phyloP scores from a whole-genome alignment of 2,113 vertebrate species.

The Fukomys damarensis region DNA sequence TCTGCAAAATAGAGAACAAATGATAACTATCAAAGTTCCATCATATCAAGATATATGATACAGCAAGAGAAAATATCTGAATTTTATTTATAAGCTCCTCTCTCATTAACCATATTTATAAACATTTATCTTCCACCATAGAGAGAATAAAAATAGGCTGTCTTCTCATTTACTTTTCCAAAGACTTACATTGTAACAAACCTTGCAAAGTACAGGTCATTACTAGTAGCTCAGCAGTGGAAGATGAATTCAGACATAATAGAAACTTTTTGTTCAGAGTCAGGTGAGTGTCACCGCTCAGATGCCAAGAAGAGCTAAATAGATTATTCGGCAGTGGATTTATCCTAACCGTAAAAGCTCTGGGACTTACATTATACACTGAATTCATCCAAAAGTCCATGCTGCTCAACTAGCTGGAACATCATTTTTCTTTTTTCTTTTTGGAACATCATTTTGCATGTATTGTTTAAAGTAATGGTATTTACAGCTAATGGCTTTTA shows the following conservation, averaged over 20 bases:
- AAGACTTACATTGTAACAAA: slow-evolving; percentile 13
- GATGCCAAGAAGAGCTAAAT: background rate
- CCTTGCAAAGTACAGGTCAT: background rate
- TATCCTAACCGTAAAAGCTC: background rate
- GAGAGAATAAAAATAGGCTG: background rate
- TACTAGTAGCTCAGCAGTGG: background rate
- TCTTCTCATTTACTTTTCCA: background rate
- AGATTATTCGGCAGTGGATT: background rate
- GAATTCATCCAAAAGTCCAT: background rate
- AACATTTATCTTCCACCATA: background rate
- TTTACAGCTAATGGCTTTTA: background rate
- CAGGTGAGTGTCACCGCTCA: background rate
- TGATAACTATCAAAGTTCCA: background rate
- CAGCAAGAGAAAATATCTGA: background rate
- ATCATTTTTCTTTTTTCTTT: no score
- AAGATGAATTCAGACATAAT: background rate
- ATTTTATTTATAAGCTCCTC: background rate
- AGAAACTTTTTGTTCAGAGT: background rate
- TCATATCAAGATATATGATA: background rate
- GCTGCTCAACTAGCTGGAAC: background rate
- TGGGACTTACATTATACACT: background rate
- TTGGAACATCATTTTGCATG: background rate
- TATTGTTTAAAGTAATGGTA: slow-evolving; percentile 20
- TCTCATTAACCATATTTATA: background rate
- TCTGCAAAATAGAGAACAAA: background rate